A percentile compares a stretch with the other conserved stretches of the same genome.
Conservation (phyloP, 2,888 invertebrate genomes). For the Pristionchus arcanus region DNA sequence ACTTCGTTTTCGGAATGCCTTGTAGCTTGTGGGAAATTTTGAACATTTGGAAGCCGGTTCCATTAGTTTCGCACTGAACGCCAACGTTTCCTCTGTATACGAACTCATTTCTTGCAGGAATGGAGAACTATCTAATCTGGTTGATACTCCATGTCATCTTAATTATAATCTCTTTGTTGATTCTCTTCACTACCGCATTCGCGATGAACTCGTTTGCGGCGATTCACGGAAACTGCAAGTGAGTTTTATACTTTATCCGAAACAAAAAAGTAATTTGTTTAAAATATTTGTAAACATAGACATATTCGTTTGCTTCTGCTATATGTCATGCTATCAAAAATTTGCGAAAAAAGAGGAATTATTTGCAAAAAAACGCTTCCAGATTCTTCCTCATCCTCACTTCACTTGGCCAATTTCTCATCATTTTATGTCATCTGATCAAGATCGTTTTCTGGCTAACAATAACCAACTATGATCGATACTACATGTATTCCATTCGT, state of each 20-base stretch:
- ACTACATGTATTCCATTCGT: conserved; percentile 7
- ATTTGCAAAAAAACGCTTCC: neutral
- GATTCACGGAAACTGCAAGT: conserved; percentile 37
- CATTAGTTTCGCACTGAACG: neutral
- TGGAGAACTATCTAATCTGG: neutral
- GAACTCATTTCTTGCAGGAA: neutral
- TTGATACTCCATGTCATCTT: neutral
- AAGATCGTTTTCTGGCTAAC: conserved; percentile 29
- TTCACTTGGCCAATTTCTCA: conserved; percentile 16
- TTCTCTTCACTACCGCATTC: neutral
- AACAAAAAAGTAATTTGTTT: no score
- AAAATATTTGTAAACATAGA: no score
- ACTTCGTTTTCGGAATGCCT: neutral
- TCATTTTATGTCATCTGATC: conserved; percentile 6
- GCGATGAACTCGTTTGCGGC: neutral
- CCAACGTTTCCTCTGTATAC: neutral
- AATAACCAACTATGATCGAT: neutral
- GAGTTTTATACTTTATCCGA: neutral
- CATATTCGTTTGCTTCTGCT: no score
- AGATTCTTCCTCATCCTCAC: conserved; percentile 25
- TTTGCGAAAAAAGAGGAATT: no score
- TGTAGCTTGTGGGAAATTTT: neutral
- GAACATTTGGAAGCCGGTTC: no score
- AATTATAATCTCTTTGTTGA: neutral
- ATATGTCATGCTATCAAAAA: no score